Conservation (phyloP, 2,888 invertebrate species). For the Phymatocera aterrima region DNA sequence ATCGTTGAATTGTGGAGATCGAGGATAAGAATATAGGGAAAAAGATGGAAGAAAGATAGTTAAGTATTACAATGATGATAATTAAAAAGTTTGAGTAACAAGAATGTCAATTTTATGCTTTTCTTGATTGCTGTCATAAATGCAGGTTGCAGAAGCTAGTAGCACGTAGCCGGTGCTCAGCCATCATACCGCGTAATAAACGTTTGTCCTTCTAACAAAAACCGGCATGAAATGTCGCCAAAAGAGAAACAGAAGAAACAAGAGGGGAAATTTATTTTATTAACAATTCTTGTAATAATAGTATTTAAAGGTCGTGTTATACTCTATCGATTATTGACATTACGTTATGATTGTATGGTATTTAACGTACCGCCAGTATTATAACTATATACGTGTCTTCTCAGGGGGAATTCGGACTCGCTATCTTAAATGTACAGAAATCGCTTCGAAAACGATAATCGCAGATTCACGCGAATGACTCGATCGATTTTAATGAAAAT, state of each 20-base stretch:
- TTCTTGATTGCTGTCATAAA: conserved; percentile 28
- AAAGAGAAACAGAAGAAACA: background rate
- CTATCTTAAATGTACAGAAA: too few relatives aligned
- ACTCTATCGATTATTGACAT: too few relatives aligned
- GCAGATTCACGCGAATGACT: too few relatives aligned
- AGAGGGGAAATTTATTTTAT: background rate
- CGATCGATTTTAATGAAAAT: too few relatives aligned
- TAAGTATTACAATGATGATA: too few relatives aligned
- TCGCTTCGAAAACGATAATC: too few relatives aligned
- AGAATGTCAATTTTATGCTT: conserved; percentile 15
- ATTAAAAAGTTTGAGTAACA: conserved; percentile 19
- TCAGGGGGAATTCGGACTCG: too few relatives aligned
- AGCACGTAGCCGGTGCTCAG: background rate
- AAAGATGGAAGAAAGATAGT: background rate
- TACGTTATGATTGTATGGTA: too few relatives aligned
- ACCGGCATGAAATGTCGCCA: conserved; percentile 23
- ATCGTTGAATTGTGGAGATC: background rate
- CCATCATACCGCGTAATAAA: conserved; percentile 7
- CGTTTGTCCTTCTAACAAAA: conserved; percentile 32
- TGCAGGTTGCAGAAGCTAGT: conserved; percentile 30
- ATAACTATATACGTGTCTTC: too few relatives aligned
- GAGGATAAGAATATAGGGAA: background rate
- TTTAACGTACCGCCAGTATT: too few relatives aligned
- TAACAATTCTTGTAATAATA: background rate
- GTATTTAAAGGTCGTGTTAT: too few relatives aligned